Evolutionary conservation across 2,797 vertebrate genomes (phyloP).

Genomic region (Anguilla marmorata): DNA sequence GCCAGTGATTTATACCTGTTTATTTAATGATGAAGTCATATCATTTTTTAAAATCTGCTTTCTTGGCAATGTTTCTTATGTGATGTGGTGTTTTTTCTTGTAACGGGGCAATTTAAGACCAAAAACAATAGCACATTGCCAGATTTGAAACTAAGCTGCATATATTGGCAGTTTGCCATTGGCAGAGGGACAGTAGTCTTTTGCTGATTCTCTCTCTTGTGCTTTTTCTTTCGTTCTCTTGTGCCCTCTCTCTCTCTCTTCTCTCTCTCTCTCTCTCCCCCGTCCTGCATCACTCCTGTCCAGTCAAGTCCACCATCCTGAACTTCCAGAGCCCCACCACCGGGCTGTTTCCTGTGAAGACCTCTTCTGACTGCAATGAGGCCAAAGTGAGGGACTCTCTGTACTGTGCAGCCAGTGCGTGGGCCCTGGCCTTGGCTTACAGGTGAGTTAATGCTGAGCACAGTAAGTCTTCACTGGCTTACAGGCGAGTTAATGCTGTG

Average conservation of each 20-base stretch:
- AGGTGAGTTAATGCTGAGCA: slow-evolving; percentile 66
- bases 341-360: slow-evolving; percentile 89
- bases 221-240: background rate
- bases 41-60: background rate
- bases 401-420: slow-evolving; percentile 89
- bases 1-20: background rate
- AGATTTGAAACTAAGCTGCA: background rate
- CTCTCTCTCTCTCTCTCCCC: slow-evolving; percentile 17
- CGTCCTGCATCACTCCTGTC: slow-evolving; percentile 12
- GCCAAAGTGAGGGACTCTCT: slow-evolving; percentile 91
- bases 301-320: slow-evolving; percentile 89
- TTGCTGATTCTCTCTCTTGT: slow-evolving; percentile 3
- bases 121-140: background rate
- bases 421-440: slow-evolving; percentile 90
- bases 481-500: background rate
- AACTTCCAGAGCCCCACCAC: slow-evolving; percentile 92
- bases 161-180: background rate
- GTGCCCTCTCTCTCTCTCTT: slow-evolving; percentile 18
- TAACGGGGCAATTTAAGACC: background rate
- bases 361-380: slow-evolving; percentile 75
- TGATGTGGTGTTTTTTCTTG: background rate
- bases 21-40: background rate
- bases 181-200: background rate
- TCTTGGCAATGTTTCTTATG: background rate
- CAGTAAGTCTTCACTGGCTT: background rate